phyloP scores from a whole-genome alignment of 2,113 vertebrate genomes.

The Proteles cristata region DNA sequence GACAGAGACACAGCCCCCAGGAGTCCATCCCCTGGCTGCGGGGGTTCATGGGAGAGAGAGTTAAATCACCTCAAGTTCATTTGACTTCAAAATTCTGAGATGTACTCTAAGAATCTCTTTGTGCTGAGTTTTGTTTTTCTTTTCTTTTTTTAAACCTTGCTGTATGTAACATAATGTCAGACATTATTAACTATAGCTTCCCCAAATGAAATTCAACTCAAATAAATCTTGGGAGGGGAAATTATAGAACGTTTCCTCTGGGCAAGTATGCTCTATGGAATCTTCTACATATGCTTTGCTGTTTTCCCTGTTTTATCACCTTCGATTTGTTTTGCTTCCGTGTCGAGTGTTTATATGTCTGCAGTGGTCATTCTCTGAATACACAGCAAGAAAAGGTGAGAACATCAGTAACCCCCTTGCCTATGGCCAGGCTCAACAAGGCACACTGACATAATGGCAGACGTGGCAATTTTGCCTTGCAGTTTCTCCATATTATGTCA shows the following conservation, averaged over 20 bases:
- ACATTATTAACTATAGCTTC: neutral
- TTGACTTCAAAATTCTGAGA: slow-evolving; percentile 27
- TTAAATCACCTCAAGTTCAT: neutral
- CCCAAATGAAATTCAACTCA: neutral
- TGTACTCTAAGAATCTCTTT: neutral
- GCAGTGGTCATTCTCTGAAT: neutral
- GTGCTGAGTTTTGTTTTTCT: neutral
- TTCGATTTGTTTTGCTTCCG: neutral
- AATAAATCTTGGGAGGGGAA: neutral
- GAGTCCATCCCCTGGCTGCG: neutral
- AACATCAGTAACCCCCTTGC: neutral
- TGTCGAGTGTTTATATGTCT: neutral
- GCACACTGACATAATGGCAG: neutral
- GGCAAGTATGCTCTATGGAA: neutral
- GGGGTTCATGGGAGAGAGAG: neutral
- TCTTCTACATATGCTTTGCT: neutral
- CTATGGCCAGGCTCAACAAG: neutral
- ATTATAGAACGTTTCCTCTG: neutral
- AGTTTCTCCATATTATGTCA: neutral
- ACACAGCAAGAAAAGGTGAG: neutral
- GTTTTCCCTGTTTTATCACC: neutral
- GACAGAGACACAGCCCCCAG: neutral
- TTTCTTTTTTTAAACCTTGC: neutral
- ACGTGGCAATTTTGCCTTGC: neutral
- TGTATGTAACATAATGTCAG: neutral